phyloP scores from a whole-genome alignment of 2,797 vertebrate species.

The Anisognathus igniventris region DNA sequence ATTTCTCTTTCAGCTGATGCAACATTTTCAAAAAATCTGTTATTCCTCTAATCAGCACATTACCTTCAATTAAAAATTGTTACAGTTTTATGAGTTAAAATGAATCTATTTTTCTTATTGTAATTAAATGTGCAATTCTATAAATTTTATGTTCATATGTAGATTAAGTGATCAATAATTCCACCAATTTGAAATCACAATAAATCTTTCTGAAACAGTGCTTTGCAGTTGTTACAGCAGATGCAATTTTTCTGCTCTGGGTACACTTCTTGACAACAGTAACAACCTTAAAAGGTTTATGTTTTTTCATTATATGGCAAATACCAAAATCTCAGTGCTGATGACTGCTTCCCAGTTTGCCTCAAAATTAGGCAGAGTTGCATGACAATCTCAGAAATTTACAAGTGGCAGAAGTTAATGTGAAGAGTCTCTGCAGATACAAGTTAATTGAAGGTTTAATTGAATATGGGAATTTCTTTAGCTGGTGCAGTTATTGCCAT shows the following conservation, averaged over 20 bases:
- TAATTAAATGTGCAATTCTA: background rate
- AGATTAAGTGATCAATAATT: background rate
- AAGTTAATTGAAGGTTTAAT: background rate
- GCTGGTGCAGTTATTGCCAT: background rate
- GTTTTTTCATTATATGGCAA: background rate
- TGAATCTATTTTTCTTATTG: background rate
- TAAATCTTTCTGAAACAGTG: background rate
- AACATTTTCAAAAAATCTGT: background rate
- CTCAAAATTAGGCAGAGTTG: background rate
- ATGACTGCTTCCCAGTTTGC: accelerated
- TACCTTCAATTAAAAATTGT: background rate
- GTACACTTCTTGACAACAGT: background rate
- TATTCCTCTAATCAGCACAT: background rate
- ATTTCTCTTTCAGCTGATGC: background rate
- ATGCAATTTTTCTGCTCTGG: background rate
- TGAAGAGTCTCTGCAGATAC: background rate
- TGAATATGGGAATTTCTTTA: background rate
- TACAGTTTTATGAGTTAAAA: background rate
- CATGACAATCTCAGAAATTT: background rate
- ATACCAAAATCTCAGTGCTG: background rate
- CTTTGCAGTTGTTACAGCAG: background rate
- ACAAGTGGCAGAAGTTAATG: background rate
- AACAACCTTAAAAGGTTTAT: background rate
- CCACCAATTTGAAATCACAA: background rate
- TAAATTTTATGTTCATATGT: background rate